Conservation (phyloP, 1,140 invertebrate genomes). For the Diachasma alloeum region DNA sequence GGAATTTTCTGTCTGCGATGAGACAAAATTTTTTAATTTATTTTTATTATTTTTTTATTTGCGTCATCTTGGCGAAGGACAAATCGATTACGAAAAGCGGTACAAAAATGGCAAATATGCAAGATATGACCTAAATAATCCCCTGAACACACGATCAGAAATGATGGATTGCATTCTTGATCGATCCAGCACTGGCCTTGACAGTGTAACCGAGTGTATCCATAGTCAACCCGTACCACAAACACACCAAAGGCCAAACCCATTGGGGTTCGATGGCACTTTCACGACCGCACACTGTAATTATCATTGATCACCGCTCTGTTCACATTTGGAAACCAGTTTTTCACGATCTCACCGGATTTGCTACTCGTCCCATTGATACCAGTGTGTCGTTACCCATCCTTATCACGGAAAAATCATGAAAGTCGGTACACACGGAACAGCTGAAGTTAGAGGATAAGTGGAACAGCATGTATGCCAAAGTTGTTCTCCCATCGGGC, state of each 20-base stretch:
- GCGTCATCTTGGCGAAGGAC: no score
- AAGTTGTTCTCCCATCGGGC: background rate
- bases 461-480: background rate
- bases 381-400: background rate
- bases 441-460: background rate
- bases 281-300: slow-evolving; percentile 44
- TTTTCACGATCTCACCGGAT: background rate
- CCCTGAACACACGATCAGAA: slow-evolving; percentile 17
- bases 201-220: slow-evolving; percentile 48
- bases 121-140: no score
- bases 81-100: no score
- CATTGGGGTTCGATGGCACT: slow-evolving; percentile 56
- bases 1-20: no score
- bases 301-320: background rate
- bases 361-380: background rate
- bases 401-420: background rate
- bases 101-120: no score
- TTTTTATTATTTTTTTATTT: no score
- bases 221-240: background rate
- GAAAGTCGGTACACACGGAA: background rate
- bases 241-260: slow-evolving; percentile 4
- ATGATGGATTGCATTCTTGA: slow-evolving; percentile 25
- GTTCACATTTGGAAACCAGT: slow-evolving; percentile 8
- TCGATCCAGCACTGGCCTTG: slow-evolving; percentile 49
- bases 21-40: no score